Evolutionary conservation across 2,797 vertebrate species (phyloP), one percentile per base, ranked within the genome.

Genomic region (Aldrovandia affinis): DNA sequence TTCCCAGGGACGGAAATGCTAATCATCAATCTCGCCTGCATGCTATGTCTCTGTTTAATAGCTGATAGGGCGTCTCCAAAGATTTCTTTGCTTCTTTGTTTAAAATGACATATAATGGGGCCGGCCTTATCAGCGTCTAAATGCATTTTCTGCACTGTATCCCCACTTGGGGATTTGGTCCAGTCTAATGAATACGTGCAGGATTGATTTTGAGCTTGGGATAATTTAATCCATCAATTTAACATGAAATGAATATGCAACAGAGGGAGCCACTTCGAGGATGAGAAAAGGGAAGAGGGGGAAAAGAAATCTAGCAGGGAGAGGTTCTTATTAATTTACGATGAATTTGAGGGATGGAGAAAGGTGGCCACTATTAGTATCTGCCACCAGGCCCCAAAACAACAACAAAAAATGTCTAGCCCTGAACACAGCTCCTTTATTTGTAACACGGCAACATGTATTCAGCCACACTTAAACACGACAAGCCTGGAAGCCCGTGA

Each of bases 181-280:
- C 75, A 14, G 93, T 92, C 93, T 95, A 95, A 94, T 94, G 93
- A 95, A 93, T 93, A 91, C 86, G 91, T 90, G 94, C 93, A 93
- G 95, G 93, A 97, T 96, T 96, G 96, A 97, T 97, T 97, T 94
- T 92, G 93, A 96, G 96, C 95, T 94, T 90, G 91, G 95, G 95
- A 96, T 97, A 96, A 97, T 97, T 97, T 97, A 97, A 98, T 98
- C 96, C 95, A 97, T 97, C 96, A 97, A 96, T 97, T 97, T 97
- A 98, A 96, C 95, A 96, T 97, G 95, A 96, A 96, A 96, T 96
- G 95, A 96, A 97, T 98, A 97, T 97, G 96, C 94, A 95, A 94
- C 95, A 83, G 86, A 90, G 88, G 92, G 88, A 59, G 88, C 91
- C 91, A 93, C 91, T 94, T 93, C 91, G 93, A 90, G 93, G 92